Evolutionary conservation across 64 coral and sea anemone species (phyloP).

Genomic region (Platygyra sinensis): DNA sequence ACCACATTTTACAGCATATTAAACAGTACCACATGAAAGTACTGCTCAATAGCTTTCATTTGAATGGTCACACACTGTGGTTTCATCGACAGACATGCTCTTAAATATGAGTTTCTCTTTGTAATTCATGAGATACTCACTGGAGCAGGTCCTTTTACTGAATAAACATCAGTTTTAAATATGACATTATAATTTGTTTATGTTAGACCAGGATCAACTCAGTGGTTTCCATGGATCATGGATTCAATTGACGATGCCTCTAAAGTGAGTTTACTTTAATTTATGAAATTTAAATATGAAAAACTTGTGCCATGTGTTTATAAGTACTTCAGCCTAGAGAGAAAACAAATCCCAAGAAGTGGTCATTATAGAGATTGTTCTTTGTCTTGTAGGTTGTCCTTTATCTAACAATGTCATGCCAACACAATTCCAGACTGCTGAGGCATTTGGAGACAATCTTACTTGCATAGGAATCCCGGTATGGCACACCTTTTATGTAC

Average conservation of each 20-base stretch:
- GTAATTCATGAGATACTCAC: no score
- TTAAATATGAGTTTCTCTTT: no score
- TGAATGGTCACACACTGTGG: no score
- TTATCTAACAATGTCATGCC: neutral
- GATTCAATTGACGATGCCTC: slow-evolving; percentile 71
- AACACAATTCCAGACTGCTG: slow-evolving; percentile 64
- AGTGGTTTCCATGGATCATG: slow-evolving; percentile 97
- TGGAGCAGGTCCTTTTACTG: no score
- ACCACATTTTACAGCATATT: no score
- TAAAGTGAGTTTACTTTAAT: neutral
- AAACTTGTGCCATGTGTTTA: neutral
- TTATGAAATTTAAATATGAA: neutral
- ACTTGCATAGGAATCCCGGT: slow-evolving; percentile 79
- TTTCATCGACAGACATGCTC: no score
- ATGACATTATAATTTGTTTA: neutral
- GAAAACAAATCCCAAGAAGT: neutral
- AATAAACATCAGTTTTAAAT: no score
- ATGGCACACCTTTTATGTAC: neutral
- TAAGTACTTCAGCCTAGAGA: neutral
- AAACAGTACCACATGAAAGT: no score
- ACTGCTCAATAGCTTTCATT: no score
- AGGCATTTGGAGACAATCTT: slow-evolving; percentile 75
- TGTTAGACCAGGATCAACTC: slow-evolving; percentile 75
- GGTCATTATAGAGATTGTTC: neutral
- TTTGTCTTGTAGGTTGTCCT: slow-evolving; percentile 1